Percentiles rank a stretch among this genome's conserved stretches.
These are phyloP conservation scores for Spinibarbus caldwelli DNA, from an alignment of 2,797 vertebrate genomes.

Conservation along the genomic window DNA sequence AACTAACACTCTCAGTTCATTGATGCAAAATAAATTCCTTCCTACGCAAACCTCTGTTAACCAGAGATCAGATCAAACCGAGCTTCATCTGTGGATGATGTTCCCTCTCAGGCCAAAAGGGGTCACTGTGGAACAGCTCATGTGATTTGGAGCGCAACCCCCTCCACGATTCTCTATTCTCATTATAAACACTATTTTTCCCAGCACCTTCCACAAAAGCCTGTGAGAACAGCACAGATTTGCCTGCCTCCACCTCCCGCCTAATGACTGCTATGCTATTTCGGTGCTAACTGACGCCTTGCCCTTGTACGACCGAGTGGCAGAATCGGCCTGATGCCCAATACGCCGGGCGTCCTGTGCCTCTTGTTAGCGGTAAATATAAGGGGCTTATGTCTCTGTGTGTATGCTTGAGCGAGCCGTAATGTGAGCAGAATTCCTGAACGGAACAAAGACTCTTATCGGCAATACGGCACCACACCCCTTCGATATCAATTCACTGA, in stretches of 20 bases:
- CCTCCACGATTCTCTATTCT: constrained; percentile 45
- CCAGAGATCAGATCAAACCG: not conserved
- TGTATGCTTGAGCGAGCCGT: constrained; percentile 50
- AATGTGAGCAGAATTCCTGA: constrained; percentile 57
- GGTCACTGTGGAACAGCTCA: constrained; percentile 66
- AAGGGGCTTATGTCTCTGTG: constrained; percentile 50
- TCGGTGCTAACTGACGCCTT: constrained; percentile 61
- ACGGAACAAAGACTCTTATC: constrained; percentile 42
- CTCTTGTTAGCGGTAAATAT: constrained; percentile 59
- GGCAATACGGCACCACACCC: constrained; percentile 38
- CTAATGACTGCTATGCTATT: constrained; percentile 62
- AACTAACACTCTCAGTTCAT: not conserved
- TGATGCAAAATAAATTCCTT: not conserved
- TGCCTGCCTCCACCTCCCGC: constrained; percentile 49
- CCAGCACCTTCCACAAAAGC: constrained; percentile 45
- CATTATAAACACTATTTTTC: constrained; percentile 47
- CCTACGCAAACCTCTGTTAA: not conserved
- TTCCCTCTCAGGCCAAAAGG: constrained; percentile 58
- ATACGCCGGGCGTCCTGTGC: constrained; percentile 47
- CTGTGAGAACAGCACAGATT: constrained; percentile 52
- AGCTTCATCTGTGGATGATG: constrained; percentile 27
- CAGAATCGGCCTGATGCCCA: constrained; percentile 56
- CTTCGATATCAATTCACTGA: constrained; percentile 46
- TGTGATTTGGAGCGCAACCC: constrained; percentile 16
- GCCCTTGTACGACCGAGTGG: constrained; percentile 62